Conservation (phyloP, 1,140 invertebrate genomes). For the Papilio polytes region DNA sequence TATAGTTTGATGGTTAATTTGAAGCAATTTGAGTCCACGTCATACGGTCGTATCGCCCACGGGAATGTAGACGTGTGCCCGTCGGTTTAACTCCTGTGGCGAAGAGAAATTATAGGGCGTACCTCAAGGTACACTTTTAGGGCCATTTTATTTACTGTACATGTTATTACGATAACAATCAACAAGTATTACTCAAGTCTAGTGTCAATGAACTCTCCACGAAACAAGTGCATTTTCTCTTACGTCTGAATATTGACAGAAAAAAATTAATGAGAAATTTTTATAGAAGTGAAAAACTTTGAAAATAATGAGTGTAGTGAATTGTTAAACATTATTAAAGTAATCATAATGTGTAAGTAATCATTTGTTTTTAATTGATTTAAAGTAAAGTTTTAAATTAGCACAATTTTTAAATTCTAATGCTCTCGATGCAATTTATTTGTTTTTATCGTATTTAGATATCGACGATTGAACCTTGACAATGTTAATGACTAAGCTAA, state of each 20-base stretch:
- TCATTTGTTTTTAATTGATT: background rate
- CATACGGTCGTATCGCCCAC: constrained; percentile 74
- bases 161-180: constrained; percentile 40
- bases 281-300: background rate
- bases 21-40: constrained; percentile 64
- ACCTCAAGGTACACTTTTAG: constrained; percentile 54
- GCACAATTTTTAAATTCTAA: no score
- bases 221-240: constrained; percentile 36
- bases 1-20: constrained; percentile 59
- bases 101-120: constrained; percentile 62
- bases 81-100: constrained; percentile 47
- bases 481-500: constrained; percentile 40
- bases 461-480: constrained; percentile 32
- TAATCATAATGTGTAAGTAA: constrained; percentile 37
- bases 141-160: constrained; percentile 46
- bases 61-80: constrained; percentile 66
- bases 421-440: background rate
- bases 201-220: constrained; percentile 48
- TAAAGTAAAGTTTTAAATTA: background rate
- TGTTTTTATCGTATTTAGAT: constrained; percentile 18
- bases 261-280: constrained; percentile 22
- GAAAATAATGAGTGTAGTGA: constrained; percentile 25
- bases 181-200: constrained; percentile 38
- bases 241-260: constrained; percentile 3
- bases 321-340: background rate